A percentile compares a stretch with the other conserved stretches of the same genome.
These are phyloP conservation scores for Hydractinia symbiolongicarpus DNA, from an alignment of 30 jellyfish, hydroid and myxozoan genomes.

Conservation along the genomic window DNA sequence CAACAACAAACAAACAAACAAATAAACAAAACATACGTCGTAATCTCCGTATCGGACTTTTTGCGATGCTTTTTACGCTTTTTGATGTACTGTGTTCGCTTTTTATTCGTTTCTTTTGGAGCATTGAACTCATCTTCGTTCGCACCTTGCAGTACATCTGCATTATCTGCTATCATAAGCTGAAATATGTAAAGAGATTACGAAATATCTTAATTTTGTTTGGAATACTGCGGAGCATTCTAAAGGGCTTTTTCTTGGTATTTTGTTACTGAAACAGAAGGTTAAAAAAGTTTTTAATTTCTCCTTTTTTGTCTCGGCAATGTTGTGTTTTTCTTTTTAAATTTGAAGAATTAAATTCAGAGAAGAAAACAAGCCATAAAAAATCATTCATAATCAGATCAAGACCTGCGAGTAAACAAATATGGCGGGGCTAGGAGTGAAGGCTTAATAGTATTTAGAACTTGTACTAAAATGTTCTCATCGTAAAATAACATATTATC, in stretches of 20 bases:
- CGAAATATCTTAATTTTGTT: background rate
- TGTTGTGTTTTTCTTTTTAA: background rate
- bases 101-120: slow-evolving; percentile 2
- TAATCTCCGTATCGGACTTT: background rate
- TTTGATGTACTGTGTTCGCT: background rate
- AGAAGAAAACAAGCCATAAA: background rate
- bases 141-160: slow-evolving; percentile 61
- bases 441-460: background rate
- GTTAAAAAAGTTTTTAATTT: too few relatives aligned
- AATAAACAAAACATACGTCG: background rate
- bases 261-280: background rate
- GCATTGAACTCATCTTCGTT: slow-evolving; percentile 61
- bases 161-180: slow-evolving; percentile 72
- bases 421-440: background rate
- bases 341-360: background rate
- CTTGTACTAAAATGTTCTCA: background rate
- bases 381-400: background rate
- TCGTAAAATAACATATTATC: background rate
- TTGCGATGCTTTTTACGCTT: background rate
- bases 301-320: too few relatives aligned
- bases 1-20: background rate
- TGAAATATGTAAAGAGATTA: background rate
- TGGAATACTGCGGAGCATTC: background rate
- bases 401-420: too few relatives aligned
- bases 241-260: background rate